These are phyloP conservation scores for Eilema sororculum DNA, from an alignment of 2,888 invertebrate species.

Conservation along the genomic window DNA sequence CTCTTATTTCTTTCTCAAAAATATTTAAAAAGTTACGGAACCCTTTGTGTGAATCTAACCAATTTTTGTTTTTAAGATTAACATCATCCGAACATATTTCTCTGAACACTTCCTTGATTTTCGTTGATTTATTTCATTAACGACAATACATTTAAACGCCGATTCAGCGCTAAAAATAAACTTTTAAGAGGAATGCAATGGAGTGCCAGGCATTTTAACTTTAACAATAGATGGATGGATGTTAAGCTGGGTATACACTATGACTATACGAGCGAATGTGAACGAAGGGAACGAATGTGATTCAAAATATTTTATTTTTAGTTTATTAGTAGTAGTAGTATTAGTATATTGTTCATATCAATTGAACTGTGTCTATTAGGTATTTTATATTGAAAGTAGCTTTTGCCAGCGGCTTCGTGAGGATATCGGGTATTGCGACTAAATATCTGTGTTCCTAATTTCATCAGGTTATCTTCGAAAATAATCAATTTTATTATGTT, in stretches of 20 bases:
- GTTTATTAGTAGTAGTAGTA: no score
- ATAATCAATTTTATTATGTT: no score
- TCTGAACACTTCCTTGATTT: background rate
- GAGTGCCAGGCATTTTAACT: constrained; percentile 22
- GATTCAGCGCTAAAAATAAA: constrained; percentile 27
- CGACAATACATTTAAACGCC: constrained; percentile 11
- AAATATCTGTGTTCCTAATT: no score
- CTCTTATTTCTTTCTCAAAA: background rate
- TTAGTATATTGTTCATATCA: background rate
- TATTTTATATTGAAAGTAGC: no score
- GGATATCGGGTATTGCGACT: no score
- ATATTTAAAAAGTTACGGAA: background rate
- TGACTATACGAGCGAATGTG: background rate
- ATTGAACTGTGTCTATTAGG: background rate
- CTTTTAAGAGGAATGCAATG: constrained; percentile 31
- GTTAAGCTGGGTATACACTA: constrained; percentile 11
- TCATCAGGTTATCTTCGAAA: no score
- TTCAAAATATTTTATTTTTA: no score
- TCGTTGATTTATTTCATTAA: background rate
- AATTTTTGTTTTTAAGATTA: background rate
- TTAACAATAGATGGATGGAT: constrained; percentile 24
- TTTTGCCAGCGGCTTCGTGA: no score
- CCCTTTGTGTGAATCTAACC: background rate
- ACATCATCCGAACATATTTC: background rate
- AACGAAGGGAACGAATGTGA: background rate